Evolutionary conservation across 2,888 invertebrate species (phyloP).

Genomic region (Ennomos erosarius): DNA sequence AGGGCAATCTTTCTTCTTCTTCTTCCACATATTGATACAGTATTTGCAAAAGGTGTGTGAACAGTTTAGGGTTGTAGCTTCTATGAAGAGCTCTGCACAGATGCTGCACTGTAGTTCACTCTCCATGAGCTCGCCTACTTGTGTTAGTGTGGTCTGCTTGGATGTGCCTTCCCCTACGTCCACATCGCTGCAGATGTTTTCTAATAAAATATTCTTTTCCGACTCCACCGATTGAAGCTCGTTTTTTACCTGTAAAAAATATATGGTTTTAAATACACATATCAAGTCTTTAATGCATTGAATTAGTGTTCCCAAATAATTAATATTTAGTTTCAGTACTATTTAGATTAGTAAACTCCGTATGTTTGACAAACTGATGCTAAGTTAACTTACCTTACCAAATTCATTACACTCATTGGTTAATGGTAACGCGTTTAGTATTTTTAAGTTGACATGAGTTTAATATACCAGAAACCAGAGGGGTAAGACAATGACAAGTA

Average conservation of each 20-base stretch:
- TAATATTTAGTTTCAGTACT: too few species aligned
- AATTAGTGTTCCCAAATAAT: too few species aligned
- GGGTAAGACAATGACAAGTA: too few species aligned
- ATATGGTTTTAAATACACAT: too few species aligned
- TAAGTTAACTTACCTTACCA: too few species aligned
- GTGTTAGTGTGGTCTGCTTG: slow-evolving; percentile 56
- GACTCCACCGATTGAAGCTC: slow-evolving; percentile 62
- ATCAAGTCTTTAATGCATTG: too few species aligned
- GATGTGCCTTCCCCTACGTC: slow-evolving; percentile 48
- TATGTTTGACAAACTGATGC: too few species aligned
- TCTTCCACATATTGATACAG: slow-evolving; percentile 90
- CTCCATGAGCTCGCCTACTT: slow-evolving; percentile 86
- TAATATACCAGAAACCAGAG: too few species aligned
- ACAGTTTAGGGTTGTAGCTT: slow-evolving; percentile 89
- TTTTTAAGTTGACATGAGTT: too few species aligned
- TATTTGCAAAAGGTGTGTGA: slow-evolving; percentile 90
- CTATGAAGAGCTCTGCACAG: slow-evolving; percentile 90
- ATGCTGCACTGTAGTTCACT: slow-evolving; percentile 90
- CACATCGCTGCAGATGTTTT: slow-evolving; percentile 47
- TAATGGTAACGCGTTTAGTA: too few species aligned
- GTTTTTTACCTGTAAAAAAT: slow-evolving; percentile 56
- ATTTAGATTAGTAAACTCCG: too few species aligned
- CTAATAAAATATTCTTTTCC: slow-evolving; percentile 64
- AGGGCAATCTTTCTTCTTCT: slow-evolving; percentile 89
- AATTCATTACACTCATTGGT: too few species aligned